Evolutionary conservation across 2,113 vertebrate species (phyloP).

Genomic region (Apteryx owenii): DNA sequence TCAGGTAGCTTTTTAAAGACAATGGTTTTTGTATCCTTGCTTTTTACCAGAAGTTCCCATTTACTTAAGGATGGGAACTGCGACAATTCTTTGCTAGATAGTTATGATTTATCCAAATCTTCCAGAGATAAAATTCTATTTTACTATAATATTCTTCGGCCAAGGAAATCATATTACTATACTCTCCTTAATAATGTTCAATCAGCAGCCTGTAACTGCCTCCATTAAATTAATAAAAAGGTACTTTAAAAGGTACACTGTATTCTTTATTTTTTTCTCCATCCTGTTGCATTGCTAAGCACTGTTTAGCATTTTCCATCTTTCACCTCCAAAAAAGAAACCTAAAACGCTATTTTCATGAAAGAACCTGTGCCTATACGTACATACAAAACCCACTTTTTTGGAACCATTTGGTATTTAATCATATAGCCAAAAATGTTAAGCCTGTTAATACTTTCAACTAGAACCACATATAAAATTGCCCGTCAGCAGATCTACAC

Average conservation of each 20-base stretch:
- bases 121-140: background rate
- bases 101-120: background rate
- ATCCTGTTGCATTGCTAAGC: background rate
- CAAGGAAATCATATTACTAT: background rate
- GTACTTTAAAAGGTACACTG: background rate
- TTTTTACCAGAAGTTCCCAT: background rate
- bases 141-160: background rate
- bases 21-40: background rate
- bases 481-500: background rate
- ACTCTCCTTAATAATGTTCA: background rate
- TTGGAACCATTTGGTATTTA: background rate
- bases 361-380: background rate
- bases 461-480: background rate
- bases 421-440: background rate
- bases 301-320: background rate
- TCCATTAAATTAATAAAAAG: constrained; percentile 25
- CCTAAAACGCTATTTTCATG: no score
- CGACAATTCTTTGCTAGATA: background rate
- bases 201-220: background rate
- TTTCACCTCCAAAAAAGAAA: background rate
- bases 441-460: background rate
- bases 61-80: background rate
- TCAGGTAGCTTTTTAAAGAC: background rate
- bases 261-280: background rate
- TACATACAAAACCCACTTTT: background rate